phyloP scores from a whole-genome alignment of 2,113 vertebrate species.

The Gymnarchus niloticus region DNA sequence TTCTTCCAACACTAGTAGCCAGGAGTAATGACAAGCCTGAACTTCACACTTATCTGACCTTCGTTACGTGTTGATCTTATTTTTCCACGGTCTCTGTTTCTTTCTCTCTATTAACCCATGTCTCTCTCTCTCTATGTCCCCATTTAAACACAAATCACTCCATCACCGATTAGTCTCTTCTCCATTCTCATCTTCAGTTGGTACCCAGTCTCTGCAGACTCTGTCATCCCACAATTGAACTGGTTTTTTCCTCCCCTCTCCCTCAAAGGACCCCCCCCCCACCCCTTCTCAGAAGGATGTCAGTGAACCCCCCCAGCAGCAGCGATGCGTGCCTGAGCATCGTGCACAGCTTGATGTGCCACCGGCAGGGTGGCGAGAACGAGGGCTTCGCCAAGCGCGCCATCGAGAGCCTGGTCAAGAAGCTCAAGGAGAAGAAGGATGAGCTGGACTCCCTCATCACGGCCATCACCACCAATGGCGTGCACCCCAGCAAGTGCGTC shows the following conservation, averaged over 20 bases:
- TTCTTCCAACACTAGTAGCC: neutral
- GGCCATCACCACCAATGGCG: conserved; percentile 69
- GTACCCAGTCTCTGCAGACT: neutral
- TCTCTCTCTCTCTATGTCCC: neutral
- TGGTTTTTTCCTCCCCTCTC: neutral
- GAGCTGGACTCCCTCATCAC: conserved; percentile 77
- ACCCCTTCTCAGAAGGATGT: conserved; percentile 45
- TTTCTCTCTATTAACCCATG: neutral
- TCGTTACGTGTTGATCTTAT: neutral
- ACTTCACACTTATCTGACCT: neutral
- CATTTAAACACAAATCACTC: neutral
- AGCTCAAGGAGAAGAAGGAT: conserved; percentile 73
- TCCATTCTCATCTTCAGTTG: neutral
- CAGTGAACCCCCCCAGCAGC: conserved; percentile 62
- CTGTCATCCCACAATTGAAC: neutral
- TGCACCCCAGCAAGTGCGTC: conserved; percentile 74
- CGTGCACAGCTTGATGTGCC: conserved; percentile 78
- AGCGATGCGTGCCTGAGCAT: conserved; percentile 68
- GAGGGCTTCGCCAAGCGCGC: conserved; percentile 74
- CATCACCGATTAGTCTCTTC: neutral
- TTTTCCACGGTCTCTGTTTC: neutral
- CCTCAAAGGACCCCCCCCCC: neutral
- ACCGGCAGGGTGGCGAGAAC: conserved; percentile 75
- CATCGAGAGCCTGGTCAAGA: conserved; percentile 74
- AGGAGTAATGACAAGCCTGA: neutral